Conservation (phyloP, 2,888 invertebrate genomes). For the Philonicus albiceps region DNA sequence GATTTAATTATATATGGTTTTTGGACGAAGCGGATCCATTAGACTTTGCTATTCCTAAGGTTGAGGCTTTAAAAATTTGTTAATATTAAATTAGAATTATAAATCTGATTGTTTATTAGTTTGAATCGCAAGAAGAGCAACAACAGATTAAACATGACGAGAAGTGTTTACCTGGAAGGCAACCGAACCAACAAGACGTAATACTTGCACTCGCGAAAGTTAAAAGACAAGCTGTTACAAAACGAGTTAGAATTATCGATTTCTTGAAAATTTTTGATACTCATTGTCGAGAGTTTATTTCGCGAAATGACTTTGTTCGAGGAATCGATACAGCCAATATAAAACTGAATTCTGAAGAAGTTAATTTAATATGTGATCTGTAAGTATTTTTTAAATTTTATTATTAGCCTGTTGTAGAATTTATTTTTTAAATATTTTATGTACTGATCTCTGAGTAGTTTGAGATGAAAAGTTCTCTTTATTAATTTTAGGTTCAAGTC, state of each 20-base stretch:
- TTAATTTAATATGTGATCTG: conserved; percentile 76
- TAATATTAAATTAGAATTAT: background rate
- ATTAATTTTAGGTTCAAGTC: conserved; percentile 68
- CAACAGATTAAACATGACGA: conserved; percentile 54
- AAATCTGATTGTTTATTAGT: conserved; percentile 43
- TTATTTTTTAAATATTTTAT: no score
- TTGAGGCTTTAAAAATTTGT: conserved; percentile 40
- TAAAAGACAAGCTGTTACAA: conserved; percentile 74
- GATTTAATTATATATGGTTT: conserved; percentile 77
- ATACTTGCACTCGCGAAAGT: conserved; percentile 77
- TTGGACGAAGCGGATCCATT: conserved; percentile 68
- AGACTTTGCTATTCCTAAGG: conserved; percentile 58
- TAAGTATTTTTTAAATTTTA: conserved; percentile 63
- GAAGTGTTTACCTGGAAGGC: conserved; percentile 49
- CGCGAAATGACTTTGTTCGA: conserved; percentile 74
- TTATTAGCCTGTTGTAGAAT: background rate
- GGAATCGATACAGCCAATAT: conserved; percentile 73
- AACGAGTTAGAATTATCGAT: conserved; percentile 71
- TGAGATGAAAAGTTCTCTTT: background rate
- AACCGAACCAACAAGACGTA: conserved; percentile 68
- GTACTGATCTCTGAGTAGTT: background rate
- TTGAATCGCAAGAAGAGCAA: conserved; percentile 54
- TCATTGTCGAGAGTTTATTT: conserved; percentile 70
- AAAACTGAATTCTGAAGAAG: conserved; percentile 71
- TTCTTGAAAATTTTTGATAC: conserved; percentile 74